These are phyloP conservation scores for Stramonita haemastoma DNA, from an alignment of 2,888 invertebrate genomes.

Conservation along the genomic window DNA sequence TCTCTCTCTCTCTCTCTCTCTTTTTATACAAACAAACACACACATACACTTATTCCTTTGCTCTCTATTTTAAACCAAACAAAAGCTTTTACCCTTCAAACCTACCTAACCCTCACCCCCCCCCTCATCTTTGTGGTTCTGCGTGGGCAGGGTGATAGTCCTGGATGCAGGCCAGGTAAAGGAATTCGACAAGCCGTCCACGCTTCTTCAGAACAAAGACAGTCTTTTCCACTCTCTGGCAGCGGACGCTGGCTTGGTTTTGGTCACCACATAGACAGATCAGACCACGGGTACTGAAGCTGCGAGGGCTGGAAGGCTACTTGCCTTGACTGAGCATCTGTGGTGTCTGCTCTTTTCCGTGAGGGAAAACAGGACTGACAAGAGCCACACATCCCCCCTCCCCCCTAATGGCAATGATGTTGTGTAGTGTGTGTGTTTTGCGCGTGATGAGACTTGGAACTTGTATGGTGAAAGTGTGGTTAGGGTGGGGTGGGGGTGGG, in stretches of 20 bases:
- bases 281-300: constrained; percentile 14
- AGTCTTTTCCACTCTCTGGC: constrained; percentile 70
- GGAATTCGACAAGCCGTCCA: constrained; percentile 69
- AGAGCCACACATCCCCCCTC: too few relatives aligned
- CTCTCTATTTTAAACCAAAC: neutral
- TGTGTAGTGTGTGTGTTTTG: neutral
- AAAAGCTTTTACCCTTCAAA: neutral
- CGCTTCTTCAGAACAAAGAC: constrained; percentile 58
- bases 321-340: neutral
- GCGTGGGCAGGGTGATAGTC: constrained; percentile 68
- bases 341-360: neutral
- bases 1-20: neutral
- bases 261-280: neutral
- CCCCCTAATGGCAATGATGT: too few relatives aligned
- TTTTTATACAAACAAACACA: neutral
- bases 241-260: constrained; percentile 68
- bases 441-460: too few relatives aligned
- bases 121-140: neutral
- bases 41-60: neutral
- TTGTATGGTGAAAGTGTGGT: too few relatives aligned
- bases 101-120: neutral
- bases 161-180: constrained; percentile 66
- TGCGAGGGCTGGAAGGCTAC: too few relatives aligned
- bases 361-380: neutral
- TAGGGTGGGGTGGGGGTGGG: too few relatives aligned